These are phyloP conservation scores for Scotopteryx bipunctaria DNA, from an alignment of 2,888 invertebrate species.

Conservation along the genomic window DNA sequence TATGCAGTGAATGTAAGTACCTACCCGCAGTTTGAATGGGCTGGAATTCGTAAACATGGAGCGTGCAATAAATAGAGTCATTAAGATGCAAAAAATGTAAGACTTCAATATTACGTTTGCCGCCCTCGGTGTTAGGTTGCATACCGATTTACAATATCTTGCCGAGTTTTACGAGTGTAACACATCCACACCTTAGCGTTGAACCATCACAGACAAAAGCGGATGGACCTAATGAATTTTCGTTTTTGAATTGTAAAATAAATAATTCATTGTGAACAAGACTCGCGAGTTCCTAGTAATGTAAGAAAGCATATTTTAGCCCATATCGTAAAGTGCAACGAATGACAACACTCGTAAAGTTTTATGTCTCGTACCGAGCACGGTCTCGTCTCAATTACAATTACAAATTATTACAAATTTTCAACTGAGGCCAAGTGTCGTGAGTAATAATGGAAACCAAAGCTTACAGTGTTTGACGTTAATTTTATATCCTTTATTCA, in stretches of 20 bases:
- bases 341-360: constrained; percentile 77
- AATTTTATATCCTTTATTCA: constrained; percentile 39
- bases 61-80: constrained; percentile 52
- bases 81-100: constrained; percentile 50
- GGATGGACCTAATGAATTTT: constrained; percentile 65
- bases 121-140: constrained; percentile 39
- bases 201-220: constrained; percentile 58
- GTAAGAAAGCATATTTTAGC: constrained; percentile 71
- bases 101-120: constrained; percentile 35
- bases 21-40: constrained; percentile 28
- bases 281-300: constrained; percentile 65
- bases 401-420: constrained; percentile 80
- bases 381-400: constrained; percentile 76
- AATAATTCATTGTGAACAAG: constrained; percentile 74
- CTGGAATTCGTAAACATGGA: constrained; percentile 33
- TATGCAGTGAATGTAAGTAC: constrained; percentile 12
- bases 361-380: constrained; percentile 66
- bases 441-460: constrained; percentile 55
- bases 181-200: constrained; percentile 53
- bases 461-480: constrained; percentile 55
- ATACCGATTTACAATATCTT: constrained; percentile 61
- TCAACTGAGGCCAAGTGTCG: constrained; percentile 57
- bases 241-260: constrained; percentile 67
- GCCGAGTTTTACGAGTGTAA: constrained; percentile 49
- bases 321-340: constrained; percentile 74